These are phyloP conservation scores for Camponotus floridanus DNA, from an alignment of 1,140 invertebrate genomes.

Conservation along the genomic window DNA sequence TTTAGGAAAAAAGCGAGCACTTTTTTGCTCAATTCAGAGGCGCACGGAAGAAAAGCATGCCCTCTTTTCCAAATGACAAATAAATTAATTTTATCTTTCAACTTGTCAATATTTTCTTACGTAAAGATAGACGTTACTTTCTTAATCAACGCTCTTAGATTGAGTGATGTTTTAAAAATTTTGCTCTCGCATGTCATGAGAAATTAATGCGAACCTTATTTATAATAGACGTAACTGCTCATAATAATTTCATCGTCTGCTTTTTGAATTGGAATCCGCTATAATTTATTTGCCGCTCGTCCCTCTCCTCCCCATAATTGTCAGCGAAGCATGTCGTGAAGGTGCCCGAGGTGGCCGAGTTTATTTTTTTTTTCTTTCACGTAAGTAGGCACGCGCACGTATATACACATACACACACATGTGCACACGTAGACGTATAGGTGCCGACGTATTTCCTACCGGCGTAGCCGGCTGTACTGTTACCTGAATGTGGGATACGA, in stretches of 20 bases:
- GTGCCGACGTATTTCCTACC: constrained; percentile 52
- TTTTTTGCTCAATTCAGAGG: not conserved
- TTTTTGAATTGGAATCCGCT: constrained; percentile 31
- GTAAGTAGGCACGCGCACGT: constrained; percentile 49
- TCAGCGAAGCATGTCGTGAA: constrained; percentile 53
- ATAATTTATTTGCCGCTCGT: constrained; percentile 48
- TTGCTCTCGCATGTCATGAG: not conserved
- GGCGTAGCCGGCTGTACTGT: constrained; percentile 63
- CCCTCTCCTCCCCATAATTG: constrained; percentile 24
- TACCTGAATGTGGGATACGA: constrained; percentile 74
- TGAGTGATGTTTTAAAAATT: not conserved
- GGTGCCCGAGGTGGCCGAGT: constrained; percentile 65
- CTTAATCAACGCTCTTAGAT: not conserved
- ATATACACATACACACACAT: not conserved
- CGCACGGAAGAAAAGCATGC: not conserved
- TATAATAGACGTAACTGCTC: not conserved
- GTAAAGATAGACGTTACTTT: not conserved
- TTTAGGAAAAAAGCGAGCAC: constrained; percentile 7
- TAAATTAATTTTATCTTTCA: not conserved
- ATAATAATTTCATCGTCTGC: not conserved
- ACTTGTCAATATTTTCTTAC: not conserved
- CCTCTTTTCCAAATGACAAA: not conserved
- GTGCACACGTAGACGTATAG: not conserved
- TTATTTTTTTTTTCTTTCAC: constrained; percentile 59
- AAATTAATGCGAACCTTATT: not conserved